Evolutionary conservation across 1,140 invertebrate species (phyloP).

Genomic region (Phymastichus coffea): DNA sequence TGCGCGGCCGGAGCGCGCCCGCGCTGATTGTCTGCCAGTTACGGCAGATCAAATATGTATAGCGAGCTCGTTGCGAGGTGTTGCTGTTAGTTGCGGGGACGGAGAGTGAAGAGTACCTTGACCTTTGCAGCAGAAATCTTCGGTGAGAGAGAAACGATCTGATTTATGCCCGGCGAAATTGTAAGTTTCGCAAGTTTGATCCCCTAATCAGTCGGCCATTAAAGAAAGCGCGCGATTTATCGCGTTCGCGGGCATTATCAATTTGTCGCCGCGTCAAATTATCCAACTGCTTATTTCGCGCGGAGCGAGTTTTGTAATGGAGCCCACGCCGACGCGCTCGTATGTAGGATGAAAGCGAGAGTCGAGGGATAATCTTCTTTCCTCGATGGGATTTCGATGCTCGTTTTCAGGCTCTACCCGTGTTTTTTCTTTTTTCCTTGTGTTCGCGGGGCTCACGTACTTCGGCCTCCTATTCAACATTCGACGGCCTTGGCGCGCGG

Average conservation of each 20-base stretch:
- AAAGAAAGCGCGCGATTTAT: no score
- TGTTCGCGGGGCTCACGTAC: background rate
- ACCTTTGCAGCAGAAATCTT: background rate
- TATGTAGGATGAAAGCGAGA: constrained; percentile 14
- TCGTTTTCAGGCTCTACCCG: background rate
- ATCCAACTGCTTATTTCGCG: constrained; percentile 18
- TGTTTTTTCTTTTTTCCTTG: no score
- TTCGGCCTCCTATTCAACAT: no score
- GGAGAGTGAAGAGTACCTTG: background rate
- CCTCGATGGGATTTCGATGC: constrained; percentile 19
- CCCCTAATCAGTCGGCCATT: constrained; percentile 17
- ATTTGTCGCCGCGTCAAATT: constrained; percentile 27
- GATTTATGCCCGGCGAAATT: constrained; percentile 15
- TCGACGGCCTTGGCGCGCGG: background rate
- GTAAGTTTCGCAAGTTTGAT: constrained; percentile 11
- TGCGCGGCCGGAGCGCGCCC: background rate
- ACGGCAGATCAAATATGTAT: no score
- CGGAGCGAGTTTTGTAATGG: background rate
- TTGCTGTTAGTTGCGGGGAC: background rate
- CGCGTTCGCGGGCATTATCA: constrained; percentile 14
- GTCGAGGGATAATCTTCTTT: constrained; percentile 24
- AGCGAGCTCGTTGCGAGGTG: no score
- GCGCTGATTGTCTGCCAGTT: background rate
- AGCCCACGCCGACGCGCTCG: background rate
- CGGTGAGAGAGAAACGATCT: no score